Evolutionary conservation across 2,888 invertebrate genomes (phyloP).

Genomic region (Tachina grossa): DNA sequence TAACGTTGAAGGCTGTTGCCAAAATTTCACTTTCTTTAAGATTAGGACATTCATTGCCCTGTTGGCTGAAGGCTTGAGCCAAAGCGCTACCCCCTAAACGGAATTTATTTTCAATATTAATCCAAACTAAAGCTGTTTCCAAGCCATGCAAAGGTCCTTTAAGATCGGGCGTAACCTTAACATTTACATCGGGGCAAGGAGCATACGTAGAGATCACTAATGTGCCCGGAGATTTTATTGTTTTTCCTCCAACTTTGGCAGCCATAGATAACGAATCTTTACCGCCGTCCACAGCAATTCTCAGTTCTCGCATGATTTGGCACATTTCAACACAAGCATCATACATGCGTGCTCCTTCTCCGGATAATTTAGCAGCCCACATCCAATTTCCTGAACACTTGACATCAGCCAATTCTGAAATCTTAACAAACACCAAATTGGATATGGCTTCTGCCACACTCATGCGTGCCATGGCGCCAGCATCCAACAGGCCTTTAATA

Average conservation of each 20-base stretch:
- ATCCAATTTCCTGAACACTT: constrained; percentile 99
- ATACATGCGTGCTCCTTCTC: constrained; percentile 94
- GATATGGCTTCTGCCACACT: constrained; percentile 96
- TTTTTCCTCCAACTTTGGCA: constrained; percentile 89
- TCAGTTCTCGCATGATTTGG: constrained; percentile 90
- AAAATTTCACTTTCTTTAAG: constrained; percentile 88
- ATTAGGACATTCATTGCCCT: constrained; percentile 92
- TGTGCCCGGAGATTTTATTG: constrained; percentile 92
- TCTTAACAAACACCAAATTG: constrained; percentile 91
- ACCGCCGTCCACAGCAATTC: constrained; percentile 96
- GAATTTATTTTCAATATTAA: constrained; percentile 90
- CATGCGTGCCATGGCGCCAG: constrained; percentile 95
- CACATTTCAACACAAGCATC: constrained; percentile 96
- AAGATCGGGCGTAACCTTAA: constrained; percentile 95
- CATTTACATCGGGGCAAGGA: constrained; percentile 94
- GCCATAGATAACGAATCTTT: constrained; percentile 99
- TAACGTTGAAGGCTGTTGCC: constrained; percentile 90
- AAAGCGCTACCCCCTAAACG: constrained; percentile 96
- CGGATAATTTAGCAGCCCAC: constrained; percentile 98
- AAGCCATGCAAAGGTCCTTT: constrained; percentile 86
- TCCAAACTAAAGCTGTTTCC: constrained; percentile 88
- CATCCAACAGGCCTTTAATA: constrained; percentile 90
- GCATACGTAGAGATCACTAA: constrained; percentile 98
- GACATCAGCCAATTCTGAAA: constrained; percentile 89
- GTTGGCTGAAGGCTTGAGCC: constrained; percentile 94